Conservation (phyloP, 1,140 invertebrate species). For the Hesperophylax magnus region DNA sequence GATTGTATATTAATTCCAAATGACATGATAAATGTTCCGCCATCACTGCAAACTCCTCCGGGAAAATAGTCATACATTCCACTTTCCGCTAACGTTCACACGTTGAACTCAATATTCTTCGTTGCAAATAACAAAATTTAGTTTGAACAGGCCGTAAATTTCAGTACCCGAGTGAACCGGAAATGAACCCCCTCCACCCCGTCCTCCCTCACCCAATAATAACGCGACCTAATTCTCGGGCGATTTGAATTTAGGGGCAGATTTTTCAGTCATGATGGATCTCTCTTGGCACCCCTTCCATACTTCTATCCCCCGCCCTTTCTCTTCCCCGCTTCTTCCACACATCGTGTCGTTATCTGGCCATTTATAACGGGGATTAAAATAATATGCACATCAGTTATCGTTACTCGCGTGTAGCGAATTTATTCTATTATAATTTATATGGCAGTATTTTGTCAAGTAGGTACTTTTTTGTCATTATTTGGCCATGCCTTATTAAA, state of each 20-base stretch:
- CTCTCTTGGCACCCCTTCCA: not conserved
- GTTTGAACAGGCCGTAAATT: not conserved
- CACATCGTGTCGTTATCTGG: not conserved
- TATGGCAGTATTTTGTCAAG: no score
- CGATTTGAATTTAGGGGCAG: conserved; percentile 40
- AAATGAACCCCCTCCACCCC: not conserved
- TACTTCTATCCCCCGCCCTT: no score
- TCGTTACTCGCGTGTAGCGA: no score
- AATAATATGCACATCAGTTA: not conserved
- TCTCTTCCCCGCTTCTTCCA: not conserved
- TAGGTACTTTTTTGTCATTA: no score
- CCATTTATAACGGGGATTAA: not conserved
- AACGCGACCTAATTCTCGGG: conserved; percentile 36
- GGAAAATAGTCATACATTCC: no score
- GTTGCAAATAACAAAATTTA: not conserved
- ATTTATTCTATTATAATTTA: no score
- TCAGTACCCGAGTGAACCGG: conserved; percentile 9
- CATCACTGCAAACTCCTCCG: no score
- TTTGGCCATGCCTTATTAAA: no score
- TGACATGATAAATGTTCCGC: no score
- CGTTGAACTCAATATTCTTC: no score
- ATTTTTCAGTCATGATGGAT: conserved; percentile 35
- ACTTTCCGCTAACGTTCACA: no score
- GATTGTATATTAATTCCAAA: no score
- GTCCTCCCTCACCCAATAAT: not conserved